phyloP scores from a whole-genome alignment of 2,113 vertebrate genomes.

The Campylomormyrus tamandua region DNA sequence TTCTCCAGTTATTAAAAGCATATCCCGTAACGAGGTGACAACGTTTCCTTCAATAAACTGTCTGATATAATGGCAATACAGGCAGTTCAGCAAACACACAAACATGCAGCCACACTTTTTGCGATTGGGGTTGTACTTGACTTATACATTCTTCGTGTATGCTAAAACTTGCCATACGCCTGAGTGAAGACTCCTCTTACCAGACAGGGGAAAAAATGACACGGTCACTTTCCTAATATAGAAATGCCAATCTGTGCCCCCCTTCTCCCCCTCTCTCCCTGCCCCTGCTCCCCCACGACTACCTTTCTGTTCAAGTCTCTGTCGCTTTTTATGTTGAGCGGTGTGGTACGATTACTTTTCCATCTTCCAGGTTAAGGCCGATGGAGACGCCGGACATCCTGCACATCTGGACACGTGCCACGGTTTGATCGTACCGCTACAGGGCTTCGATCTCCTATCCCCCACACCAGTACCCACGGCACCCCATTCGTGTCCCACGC shows the following conservation, averaged over 20 bases:
- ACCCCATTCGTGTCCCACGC: background rate
- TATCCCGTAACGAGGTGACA: background rate
- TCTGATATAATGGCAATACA: background rate
- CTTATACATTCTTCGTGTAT: background rate
- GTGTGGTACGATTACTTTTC: slow-evolving; percentile 1
- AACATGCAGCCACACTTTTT: background rate
- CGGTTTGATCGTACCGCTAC: background rate
- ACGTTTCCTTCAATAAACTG: background rate
- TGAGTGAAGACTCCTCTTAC: slow-evolving; percentile 34
- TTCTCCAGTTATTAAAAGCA: background rate
- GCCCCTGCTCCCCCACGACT: background rate
- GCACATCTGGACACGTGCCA: slow-evolving; percentile 13
- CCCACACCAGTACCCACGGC: background rate
- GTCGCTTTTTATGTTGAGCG: background rate
- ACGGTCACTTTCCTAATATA: slow-evolving; percentile 80
- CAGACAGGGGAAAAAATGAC: slow-evolving; percentile 47
- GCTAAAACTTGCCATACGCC: slow-evolving; percentile 49
- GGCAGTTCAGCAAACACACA: background rate
- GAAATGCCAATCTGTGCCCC: slow-evolving; percentile 56
- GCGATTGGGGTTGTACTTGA: background rate
- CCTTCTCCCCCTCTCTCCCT: background rate
- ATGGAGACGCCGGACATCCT: background rate
- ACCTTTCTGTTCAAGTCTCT: background rate
- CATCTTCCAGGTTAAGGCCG: background rate
- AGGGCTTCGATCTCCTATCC: background rate